Evolutionary conservation across 2,113 vertebrate species (phyloP), one percentile per base, ranked within the genome.

Genomic region (Regulus satrapa): DNA sequence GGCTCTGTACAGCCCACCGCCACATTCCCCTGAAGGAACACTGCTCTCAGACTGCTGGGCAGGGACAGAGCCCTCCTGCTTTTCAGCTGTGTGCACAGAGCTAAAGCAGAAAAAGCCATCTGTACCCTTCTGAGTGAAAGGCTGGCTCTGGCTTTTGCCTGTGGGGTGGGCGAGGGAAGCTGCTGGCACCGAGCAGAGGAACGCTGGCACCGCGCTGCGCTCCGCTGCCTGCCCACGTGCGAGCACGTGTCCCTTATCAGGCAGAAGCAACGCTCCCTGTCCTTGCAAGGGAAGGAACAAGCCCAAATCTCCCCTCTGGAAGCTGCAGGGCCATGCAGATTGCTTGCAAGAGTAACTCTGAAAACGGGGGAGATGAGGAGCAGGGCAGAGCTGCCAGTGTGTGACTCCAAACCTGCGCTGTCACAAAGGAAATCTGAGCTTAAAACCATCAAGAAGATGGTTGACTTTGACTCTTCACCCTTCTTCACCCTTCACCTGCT

Each of bases 331-430:
- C 52, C 26, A 3, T 7, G 71, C 49, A 82, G 67, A 63, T 7
- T n/a, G 81, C 19, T 93, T 1, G 0, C 0, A 18, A 72, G 56
- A 92, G 68, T n/a, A 43, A 11, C 41, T 32, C 52, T 6, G n/a
- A 43, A 63, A 79, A 38, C 1, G 13, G 14, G 32, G 25, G 28
- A 71, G 77, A 88, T 4, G 46, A 62, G 91, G 51, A 88, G 71
- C 61, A 38, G 3, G 14, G 89, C 74, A 67, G 68, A 41, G 51
- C 72, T 86, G 62, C 12, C 63, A 52, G 63, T 1, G 36, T 0
- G 0, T 0, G 4, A 55, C n/a, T 49, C 36, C 41, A 58, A 54
- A 25, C 55, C 64, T 75, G 36, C 0, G 0, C 28, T 45, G 66
- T 36, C 48, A 62, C 74, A 64, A n/a, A 69, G 61, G 32, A 72